Percentiles rank a stretch among this genome's conserved stretches.
These are phyloP conservation scores for Drosophila nasuta DNA, from an alignment of 1,140 invertebrate species.

Conservation along the genomic window DNA sequence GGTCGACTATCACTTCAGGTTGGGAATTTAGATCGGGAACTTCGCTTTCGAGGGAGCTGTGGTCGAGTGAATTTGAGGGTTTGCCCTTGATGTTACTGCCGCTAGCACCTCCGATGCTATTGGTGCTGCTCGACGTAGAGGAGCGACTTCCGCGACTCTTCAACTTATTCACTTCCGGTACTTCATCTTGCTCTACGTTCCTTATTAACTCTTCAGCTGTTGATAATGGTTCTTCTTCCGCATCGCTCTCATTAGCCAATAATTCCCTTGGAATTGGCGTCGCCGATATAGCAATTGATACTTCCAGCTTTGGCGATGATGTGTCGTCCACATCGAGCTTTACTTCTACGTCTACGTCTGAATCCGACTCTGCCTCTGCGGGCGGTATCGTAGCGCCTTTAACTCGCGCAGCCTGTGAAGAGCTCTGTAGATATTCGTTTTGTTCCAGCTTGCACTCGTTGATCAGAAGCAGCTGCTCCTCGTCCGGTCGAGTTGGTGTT, in stretches of 20 bases:
- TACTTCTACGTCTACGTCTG: slow-evolving; percentile 7
- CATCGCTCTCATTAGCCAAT: too few relatives aligned
- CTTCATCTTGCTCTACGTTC: too few relatives aligned
- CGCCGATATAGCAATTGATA: background rate
- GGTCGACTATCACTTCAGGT: background rate
- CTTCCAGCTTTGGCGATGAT: background rate
- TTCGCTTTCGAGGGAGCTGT: slow-evolving; percentile 12
- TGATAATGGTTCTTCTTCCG: too few relatives aligned
- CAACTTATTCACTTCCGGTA: slow-evolving; percentile 16
- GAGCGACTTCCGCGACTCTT: slow-evolving; percentile 13
- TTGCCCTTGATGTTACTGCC: background rate
- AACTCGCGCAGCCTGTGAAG: background rate
- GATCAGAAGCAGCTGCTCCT: slow-evolving; percentile 33
- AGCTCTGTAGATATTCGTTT: background rate
- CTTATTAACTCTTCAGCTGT: too few relatives aligned
- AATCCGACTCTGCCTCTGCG: background rate
- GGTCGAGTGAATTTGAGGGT: background rate
- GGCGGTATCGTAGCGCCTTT: background rate
- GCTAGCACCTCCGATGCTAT: background rate
- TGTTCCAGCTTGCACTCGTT: too few relatives aligned
- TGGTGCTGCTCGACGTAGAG: background rate
- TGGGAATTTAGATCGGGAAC: background rate
- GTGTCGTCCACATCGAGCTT: too few relatives aligned
- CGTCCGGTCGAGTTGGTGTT: slow-evolving; percentile 22
- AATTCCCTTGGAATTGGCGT: background rate